These are phyloP conservation scores for Acanthosepion esculentum DNA, from an alignment of 2,888 invertebrate species.

Conservation along the genomic window DNA sequence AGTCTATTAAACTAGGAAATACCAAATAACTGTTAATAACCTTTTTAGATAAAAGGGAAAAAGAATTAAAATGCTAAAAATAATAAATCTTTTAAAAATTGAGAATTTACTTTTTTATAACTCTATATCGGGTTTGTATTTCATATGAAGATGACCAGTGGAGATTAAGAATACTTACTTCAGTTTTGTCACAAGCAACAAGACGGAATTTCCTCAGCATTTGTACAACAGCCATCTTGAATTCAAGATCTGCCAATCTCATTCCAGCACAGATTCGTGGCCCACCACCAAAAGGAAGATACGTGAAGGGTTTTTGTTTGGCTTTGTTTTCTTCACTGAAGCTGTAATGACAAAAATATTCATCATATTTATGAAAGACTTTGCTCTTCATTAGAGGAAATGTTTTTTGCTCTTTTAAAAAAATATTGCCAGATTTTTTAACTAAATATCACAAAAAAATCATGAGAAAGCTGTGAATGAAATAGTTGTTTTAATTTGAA, in stretches of 20 bases:
- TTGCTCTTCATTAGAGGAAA: no score
- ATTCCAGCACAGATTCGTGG: conserved; percentile 60
- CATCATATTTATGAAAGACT: no score
- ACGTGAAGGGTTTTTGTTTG: conserved; percentile 48
- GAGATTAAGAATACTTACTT: conserved; percentile 50
- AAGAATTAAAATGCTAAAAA: no score
- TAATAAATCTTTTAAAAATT: no score
- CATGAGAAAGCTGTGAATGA: no score
- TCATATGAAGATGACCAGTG: not conserved
- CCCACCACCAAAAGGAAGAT: conserved; percentile 58
- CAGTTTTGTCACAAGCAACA: conserved; percentile 52
- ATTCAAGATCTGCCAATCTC: conserved; percentile 58
- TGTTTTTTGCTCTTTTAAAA: no score
- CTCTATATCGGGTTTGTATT: not conserved
- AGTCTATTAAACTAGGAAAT: no score
- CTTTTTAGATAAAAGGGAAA: no score
- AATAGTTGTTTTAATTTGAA: no score
- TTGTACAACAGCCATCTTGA: conserved; percentile 58
- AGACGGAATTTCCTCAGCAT: conserved; percentile 56
- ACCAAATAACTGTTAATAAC: no score
- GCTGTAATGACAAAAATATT: not conserved
- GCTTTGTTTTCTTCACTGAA: conserved; percentile 13
- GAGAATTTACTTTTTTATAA: not conserved
- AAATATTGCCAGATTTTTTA: no score
- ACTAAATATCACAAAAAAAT: no score